Evolutionary conservation across 2,888 invertebrate species (phyloP).

Genomic region (Rhyacophila evoluta): DNA sequence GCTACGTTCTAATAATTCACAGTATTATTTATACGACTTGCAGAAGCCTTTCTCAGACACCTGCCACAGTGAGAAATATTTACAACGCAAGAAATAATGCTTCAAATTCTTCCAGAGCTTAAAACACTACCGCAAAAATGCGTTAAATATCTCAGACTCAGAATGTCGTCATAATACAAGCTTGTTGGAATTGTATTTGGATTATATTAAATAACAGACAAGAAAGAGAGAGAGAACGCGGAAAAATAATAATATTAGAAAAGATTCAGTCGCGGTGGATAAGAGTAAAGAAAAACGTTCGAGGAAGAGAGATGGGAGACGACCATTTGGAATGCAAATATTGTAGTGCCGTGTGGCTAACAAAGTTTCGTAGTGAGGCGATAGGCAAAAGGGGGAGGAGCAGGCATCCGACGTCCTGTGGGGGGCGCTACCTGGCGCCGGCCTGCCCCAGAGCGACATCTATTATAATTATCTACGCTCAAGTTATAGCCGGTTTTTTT

Average conservation of each 20-base stretch:
- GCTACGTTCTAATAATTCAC: constrained; percentile 38
- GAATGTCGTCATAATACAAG: constrained; percentile 43
- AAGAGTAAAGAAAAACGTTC: background rate
- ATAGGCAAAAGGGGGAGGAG: constrained; percentile 34
- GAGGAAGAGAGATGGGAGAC: constrained; percentile 6
- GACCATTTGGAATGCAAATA: constrained; percentile 52
- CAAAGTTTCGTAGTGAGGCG: constrained; percentile 44
- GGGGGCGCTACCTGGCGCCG: constrained; percentile 46
- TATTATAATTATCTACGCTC: constrained; percentile 40
- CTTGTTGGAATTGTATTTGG: constrained; percentile 23
- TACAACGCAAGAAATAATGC: constrained; percentile 36
- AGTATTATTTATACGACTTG: constrained; percentile 50
- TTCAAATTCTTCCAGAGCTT: constrained; percentile 3
- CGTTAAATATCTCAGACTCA: constrained; percentile 40
- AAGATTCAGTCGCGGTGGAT: background rate
- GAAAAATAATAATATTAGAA: constrained; percentile 32
- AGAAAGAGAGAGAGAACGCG: background rate
- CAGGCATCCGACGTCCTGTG: constrained; percentile 30
- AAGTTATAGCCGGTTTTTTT: constrained; percentile 20
- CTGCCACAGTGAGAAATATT: constrained; percentile 49
- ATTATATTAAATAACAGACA: constrained; percentile 43
- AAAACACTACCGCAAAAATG: constrained; percentile 30
- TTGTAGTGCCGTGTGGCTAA: constrained; percentile 51
- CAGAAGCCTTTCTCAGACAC: constrained; percentile 47
- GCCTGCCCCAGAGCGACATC: constrained; percentile 36